Conservation (phyloP, 2,113 vertebrate genomes). For the Ictalurus furcatus region DNA sequence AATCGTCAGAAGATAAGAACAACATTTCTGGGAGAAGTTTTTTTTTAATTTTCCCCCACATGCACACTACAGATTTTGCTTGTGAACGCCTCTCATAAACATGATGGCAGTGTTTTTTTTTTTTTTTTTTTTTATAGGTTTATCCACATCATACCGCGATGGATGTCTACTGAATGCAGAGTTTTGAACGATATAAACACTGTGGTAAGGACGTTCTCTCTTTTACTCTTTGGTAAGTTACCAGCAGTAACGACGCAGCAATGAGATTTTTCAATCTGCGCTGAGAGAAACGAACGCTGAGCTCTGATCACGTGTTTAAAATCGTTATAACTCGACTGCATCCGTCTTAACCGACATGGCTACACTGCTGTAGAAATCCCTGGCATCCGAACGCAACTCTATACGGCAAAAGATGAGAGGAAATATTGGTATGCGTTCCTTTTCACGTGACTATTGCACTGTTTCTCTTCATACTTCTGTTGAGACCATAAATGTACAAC, state of each 20-base stretch:
- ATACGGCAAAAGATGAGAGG: neutral
- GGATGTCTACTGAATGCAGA: neutral
- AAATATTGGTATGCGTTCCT: neutral
- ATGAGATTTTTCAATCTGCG: neutral
- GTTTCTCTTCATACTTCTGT: conserved; percentile 1
- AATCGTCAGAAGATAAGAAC: neutral
- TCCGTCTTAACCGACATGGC: neutral
- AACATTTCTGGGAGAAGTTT: neutral
- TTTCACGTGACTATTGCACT: conserved; percentile 41
- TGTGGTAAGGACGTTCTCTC: neutral
- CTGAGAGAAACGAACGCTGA: neutral
- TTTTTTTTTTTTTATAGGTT: neutral
- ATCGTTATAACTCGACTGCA: neutral
- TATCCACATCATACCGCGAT: neutral
- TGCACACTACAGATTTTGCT: neutral
- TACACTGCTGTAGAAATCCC: neutral
- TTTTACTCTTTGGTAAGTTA: neutral
- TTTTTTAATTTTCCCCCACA: neutral
- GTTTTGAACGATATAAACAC: neutral
- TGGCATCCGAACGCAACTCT: neutral
- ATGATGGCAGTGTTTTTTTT: neutral
- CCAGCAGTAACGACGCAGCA: neutral
- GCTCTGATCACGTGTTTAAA: neutral
- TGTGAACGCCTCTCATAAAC: neutral
- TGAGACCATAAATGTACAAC: conserved; percentile 4